Conservation (phyloP, 2,113 vertebrate genomes). For the Pygoscelis adeliae region DNA sequence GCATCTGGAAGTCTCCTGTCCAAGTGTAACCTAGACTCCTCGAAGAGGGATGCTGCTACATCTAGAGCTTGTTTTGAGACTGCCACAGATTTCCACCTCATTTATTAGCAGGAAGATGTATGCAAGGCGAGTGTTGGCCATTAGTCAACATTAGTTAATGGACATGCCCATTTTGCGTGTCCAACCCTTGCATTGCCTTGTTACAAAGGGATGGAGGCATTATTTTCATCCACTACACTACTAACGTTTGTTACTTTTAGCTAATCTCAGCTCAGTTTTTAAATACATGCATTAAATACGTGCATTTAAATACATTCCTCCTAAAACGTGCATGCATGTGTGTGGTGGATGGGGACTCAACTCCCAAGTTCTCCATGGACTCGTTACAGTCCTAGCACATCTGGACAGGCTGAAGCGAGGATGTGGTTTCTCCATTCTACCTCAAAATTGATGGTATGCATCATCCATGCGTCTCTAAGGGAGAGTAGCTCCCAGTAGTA, state of each 20-base stretch:
- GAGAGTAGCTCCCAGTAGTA: not conserved
- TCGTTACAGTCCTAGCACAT: not conserved
- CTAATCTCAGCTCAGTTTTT: not conserved
- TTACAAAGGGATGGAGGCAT: not conserved
- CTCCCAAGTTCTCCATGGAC: not conserved
- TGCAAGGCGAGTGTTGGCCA: accelerated
- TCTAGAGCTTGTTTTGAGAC: not conserved
- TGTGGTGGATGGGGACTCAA: not conserved
- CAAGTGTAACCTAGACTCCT: not conserved
- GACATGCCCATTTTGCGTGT: not conserved
- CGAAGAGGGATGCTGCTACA: not conserved
- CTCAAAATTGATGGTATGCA: not conserved
- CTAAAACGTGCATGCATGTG: accelerated
- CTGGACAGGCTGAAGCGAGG: not conserved
- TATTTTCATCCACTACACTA: not conserved
- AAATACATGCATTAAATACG: not conserved
- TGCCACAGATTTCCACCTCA: not conserved
- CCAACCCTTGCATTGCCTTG: not conserved
- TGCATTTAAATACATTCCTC: not conserved
- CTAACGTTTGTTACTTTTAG: not conserved
- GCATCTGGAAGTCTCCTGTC: not conserved
- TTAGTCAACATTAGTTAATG: not conserved
- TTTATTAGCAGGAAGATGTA: not conserved
- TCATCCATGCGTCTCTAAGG: not conserved
- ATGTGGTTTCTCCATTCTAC: not conserved